Percentiles rank a stretch among this genome's conserved stretches.
phyloP scores from a whole-genome alignment of 2,888 invertebrate genomes.

The Papilio elwesi region DNA sequence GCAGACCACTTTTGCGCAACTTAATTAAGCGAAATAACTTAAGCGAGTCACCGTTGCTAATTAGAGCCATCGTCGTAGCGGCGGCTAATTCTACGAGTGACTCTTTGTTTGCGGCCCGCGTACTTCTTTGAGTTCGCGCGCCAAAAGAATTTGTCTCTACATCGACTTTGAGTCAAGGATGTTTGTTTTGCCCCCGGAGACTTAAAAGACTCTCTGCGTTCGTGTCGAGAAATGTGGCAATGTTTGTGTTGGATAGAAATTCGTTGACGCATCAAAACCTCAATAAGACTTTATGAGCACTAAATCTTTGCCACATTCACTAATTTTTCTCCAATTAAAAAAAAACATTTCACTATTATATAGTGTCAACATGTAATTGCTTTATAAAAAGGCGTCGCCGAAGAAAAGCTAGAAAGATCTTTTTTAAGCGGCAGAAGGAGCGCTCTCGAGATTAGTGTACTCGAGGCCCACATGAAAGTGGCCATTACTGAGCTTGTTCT shows the following conservation, averaged over 20 bases:
- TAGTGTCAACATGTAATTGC: background rate
- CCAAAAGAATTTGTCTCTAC: constrained; percentile 83
- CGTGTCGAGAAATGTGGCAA: constrained; percentile 48
- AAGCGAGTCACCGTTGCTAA: constrained; percentile 82
- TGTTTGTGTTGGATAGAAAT: constrained; percentile 64
- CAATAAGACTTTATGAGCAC: constrained; percentile 39
- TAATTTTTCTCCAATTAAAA: constrained; percentile 17
- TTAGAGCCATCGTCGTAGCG: constrained; percentile 79
- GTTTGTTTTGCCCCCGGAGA: constrained; percentile 73
- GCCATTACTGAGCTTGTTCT: constrained; percentile 57
- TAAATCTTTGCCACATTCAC: constrained; percentile 43
- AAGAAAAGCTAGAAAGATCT: constrained; percentile 44
- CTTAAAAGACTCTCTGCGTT: constrained; percentile 53
- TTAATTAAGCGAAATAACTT: constrained; percentile 84
- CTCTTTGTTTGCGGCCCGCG: constrained; percentile 77
- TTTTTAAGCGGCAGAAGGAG: constrained; percentile 55
- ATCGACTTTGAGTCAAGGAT: constrained; percentile 75
- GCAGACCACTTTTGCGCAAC: constrained; percentile 82
- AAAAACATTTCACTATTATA: background rate
- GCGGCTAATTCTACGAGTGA: constrained; percentile 79
- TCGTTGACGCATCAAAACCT: constrained; percentile 49
- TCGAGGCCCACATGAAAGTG: constrained; percentile 71
- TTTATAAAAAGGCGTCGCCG: constrained; percentile 27
- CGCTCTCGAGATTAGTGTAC: constrained; percentile 70
- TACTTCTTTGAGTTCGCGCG: constrained; percentile 78